phyloP scores from a whole-genome alignment of 1,140 invertebrate species.

The Polyergus mexicanus region DNA sequence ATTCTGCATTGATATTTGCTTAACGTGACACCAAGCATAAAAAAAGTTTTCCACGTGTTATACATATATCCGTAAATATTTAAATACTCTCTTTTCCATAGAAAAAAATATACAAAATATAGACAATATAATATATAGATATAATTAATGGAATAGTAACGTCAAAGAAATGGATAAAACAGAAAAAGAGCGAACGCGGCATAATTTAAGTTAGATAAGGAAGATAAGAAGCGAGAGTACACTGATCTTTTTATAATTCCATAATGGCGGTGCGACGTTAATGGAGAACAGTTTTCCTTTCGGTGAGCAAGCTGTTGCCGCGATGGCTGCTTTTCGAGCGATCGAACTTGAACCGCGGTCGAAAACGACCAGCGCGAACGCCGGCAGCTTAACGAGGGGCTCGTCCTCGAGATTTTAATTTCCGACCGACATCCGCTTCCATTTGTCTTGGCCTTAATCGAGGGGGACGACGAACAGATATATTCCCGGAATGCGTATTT shows the following conservation, averaged over 20 bases:
- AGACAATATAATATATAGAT: background rate
- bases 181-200: background rate
- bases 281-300: conserved; percentile 18
- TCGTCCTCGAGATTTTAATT: conserved; percentile 75
- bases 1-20: conserved; percentile 1
- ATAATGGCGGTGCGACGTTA: conserved; percentile 16
- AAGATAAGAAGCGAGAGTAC: background rate
- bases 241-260: conserved; percentile 22
- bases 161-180: background rate
- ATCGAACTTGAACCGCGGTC: conserved; percentile 56
- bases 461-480: conserved; percentile 58
- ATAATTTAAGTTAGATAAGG: background rate
- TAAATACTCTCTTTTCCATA: no score
- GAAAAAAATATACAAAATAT: background rate
- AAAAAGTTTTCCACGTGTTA: background rate
- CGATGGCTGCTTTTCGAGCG: conserved; percentile 22
- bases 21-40: conserved; percentile 1
- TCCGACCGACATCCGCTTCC: conserved; percentile 73
- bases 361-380: conserved; percentile 47
- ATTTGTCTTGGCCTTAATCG: conserved; percentile 74
- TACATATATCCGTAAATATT: no score
- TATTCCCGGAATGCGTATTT: conserved; percentile 58
- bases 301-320: conserved; percentile 3
- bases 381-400: conserved; percentile 66
- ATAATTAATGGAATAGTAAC: background rate